Conservation (phyloP, 2,113 vertebrate genomes). For the Puffinus mauretanicus region DNA sequence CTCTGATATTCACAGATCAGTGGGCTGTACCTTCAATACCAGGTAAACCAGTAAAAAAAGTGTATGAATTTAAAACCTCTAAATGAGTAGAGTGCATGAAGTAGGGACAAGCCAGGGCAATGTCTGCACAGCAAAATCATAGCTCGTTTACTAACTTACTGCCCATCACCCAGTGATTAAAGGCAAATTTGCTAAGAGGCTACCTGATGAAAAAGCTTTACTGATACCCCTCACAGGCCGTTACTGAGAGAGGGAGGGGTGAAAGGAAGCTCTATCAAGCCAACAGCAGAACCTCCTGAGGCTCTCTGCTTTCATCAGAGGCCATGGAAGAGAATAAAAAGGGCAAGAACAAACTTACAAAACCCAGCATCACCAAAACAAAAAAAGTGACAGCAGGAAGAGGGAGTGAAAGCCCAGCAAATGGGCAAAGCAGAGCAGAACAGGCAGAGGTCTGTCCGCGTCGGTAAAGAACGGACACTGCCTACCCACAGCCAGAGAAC, state of each 20-base stretch:
- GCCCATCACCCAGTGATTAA: neutral
- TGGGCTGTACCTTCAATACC: neutral
- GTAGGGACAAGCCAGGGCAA: neutral
- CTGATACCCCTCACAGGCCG: neutral
- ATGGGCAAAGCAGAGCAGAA: neutral
- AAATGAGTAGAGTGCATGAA: neutral
- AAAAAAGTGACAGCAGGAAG: neutral
- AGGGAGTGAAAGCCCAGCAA: neutral
- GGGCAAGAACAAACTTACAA: neutral
- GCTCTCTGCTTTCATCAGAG: neutral
- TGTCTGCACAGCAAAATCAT: neutral
- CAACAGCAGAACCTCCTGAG: neutral
- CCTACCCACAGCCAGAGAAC: neutral
- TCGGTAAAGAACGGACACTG: neutral
- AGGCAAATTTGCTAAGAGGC: neutral
- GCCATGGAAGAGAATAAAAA: neutral
- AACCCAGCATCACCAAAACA: neutral
- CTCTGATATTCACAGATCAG: neutral
- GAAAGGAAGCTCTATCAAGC: neutral
- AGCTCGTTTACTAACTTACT: neutral
- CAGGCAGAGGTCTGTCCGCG: neutral
- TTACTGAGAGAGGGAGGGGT: neutral
- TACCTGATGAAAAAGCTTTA: neutral
- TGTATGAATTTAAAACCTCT: neutral
- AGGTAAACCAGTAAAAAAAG: neutral